Evolutionary conservation across 2,113 vertebrate genomes (phyloP).

Genomic region (Tachysurus fulvidraco): DNA sequence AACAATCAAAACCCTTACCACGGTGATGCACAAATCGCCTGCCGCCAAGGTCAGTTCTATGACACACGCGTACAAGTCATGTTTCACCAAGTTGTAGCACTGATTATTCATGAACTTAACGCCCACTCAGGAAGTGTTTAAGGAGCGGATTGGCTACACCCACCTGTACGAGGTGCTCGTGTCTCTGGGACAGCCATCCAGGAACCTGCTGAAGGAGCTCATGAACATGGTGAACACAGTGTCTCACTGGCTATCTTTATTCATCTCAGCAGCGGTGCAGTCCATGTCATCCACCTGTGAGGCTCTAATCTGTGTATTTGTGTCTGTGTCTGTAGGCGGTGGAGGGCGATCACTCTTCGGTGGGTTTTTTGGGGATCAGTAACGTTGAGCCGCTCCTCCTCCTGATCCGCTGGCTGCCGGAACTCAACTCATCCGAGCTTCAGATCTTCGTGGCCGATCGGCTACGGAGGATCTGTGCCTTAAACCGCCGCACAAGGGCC

Average conservation of each 20-base stretch:
- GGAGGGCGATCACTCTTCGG: slow-evolving; percentile 93
- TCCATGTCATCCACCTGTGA: neutral
- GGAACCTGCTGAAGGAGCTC: slow-evolving; percentile 90
- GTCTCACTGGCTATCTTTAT: neutral
- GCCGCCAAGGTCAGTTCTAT: slow-evolving; percentile 86
- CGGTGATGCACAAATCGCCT: slow-evolving; percentile 96
- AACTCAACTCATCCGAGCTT: slow-evolving; percentile 85
- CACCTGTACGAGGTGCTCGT: slow-evolving; percentile 93
- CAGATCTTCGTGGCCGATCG: slow-evolving; percentile 92
- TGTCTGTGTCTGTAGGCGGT: slow-evolving; percentile 77
- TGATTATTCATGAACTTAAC: neutral
- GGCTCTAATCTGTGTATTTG: neutral
- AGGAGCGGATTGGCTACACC: slow-evolving; percentile 95
- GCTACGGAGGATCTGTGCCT: slow-evolving; percentile 89
- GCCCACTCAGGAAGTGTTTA: slow-evolving; percentile 89
- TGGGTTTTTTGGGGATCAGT: slow-evolving; percentile 93
- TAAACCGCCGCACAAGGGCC: slow-evolving; percentile 90
- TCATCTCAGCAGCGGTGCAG: neutral
- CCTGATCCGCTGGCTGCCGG: slow-evolving; percentile 94
- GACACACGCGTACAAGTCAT: neutral
- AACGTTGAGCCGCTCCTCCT: slow-evolving; percentile 94
- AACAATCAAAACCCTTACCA: slow-evolving; percentile 92
- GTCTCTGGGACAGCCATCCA: slow-evolving; percentile 89
- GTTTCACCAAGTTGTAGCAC: neutral
- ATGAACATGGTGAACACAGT: slow-evolving; percentile 91